Evolutionary conservation across 2,888 invertebrate genomes (phyloP), one percentile per base, ranked within the genome.

Genomic region (Tenthredo amoena): DNA sequence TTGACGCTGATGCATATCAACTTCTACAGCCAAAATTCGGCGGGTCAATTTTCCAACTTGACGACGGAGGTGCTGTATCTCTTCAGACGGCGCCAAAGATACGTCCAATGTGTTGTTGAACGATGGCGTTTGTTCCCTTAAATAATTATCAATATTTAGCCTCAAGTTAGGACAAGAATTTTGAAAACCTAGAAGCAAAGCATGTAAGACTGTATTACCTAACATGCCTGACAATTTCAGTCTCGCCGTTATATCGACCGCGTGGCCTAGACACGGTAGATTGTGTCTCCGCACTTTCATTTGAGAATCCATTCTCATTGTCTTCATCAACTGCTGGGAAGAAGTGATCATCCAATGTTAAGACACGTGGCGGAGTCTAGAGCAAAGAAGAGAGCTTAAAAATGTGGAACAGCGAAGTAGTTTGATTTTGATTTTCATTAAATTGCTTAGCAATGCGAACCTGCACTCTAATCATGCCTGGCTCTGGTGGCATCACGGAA

Each of bases 31-130:
- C 94, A 98, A 96, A 10, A 99, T 96, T 31, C 98, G 96, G 77
- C 98, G 96, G 93, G 98, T 98, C 87, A 99, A 93, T 93, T 98
- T 98, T 34, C 97, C 97, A 91, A 99, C 95, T 94, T 98, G 98
- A 79, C 97, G 95, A 87, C 98, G 95, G 90, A 98, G 95, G 94
- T 98, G 97, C 72, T 97, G 95, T 85, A 98, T 95, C 94, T 98
- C 98, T 93, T 98, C 98, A 65, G 95, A 94, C 87, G 97, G 93
- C 37, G 91, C 90, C 74, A 93, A 87, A 82, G 93, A 91, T 6
- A 92, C 92, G 85, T 93, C 93, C 68, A 92, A 86, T 9, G 89
- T 88, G 86, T 87, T 90, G 86, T 87, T 90, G 85, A 89, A 92
- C 10, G 91, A 95, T 47, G 97, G 97, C 40, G 97, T 97, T 85